Base-by-base conservation (phyloP, 2,113 vertebrate species). In the Galbula dea region DNA sequence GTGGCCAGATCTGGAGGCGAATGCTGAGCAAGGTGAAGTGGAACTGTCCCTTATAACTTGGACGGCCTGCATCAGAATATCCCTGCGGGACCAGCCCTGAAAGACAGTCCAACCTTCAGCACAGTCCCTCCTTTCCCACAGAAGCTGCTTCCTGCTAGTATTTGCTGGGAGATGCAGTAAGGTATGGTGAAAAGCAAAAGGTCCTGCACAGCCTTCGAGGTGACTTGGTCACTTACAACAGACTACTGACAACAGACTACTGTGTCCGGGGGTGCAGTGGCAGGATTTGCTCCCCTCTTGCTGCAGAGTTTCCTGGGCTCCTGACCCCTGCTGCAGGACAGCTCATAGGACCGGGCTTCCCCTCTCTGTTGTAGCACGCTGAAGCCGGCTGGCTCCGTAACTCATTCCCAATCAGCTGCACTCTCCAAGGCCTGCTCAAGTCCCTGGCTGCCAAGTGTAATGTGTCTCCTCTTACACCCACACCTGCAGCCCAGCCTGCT, bases 401-500 rank as follows among this genome's bases (percentile, higher is more conserved):
- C 74, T 92, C 91, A 95, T 90, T 87, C 77, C 91, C 84, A 86
- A 88, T 93, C 93, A 90, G 93, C 93, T 88, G 89, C 7, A 13
- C 32, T 58, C 72, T 83, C 79, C 86, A 43, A 26, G 80, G 63
- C 57, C 85, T 27, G 57, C 84, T 75, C 3, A 1, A 82, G 54
- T 74, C 37, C 86, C 63, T 1, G 19, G 66, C 96, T 96, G 91
- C 89, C 82, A 91, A 95, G 93, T 76, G 84, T 72, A 61, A 82
- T 5, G 3, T 41, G 90, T 89, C 94, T 94, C 93, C 63, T 87
- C 85, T 95, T 94, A 93, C 90, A 89, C 5, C 54, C 85, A 83
- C 87, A 89, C 93, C 94, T 93, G 94, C 91, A 94, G 87, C 87
- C 93, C 86, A 78, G 84, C 43, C 61, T 86, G 80, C 84, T 93